Conservation (phyloP, 2,797 vertebrate species). For the Paedocypris micromegethes region DNA sequence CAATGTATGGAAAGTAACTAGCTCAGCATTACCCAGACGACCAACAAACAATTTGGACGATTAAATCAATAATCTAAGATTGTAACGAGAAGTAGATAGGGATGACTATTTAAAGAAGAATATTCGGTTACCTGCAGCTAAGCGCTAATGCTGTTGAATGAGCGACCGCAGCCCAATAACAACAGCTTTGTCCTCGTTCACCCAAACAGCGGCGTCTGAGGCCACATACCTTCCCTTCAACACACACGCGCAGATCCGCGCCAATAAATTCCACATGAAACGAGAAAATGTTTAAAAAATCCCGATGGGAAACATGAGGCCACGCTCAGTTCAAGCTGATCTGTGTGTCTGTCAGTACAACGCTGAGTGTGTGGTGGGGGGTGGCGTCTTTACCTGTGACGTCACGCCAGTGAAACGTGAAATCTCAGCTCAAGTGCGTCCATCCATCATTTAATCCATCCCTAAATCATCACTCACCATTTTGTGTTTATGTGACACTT, state of each 20-base stretch:
- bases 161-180: conserved; percentile 10
- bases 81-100: background rate
- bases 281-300: conserved; percentile 41
- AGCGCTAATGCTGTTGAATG: conserved; percentile 16
- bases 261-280: conserved; percentile 37
- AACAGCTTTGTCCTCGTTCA: conserved; percentile 1
- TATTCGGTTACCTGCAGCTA: conserved; percentile 23
- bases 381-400: too few relatives aligned
- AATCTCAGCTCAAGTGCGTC: too few relatives aligned
- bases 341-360: conserved; percentile 49
- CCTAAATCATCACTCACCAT: too few relatives aligned
- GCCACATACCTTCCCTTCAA: conserved; percentile 61
- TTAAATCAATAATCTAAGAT: background rate
- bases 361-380: conserved; percentile 52
- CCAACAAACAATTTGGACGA: background rate
- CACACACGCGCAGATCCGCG: conserved; percentile 47
- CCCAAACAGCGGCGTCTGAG: background rate
- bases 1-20: conserved; percentile 10
- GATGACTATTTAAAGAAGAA: background rate
- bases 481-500: too few relatives aligned
- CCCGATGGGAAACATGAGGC: conserved; percentile 41
- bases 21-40: conserved; percentile 2
- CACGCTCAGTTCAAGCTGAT: conserved; percentile 26
- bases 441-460: too few relatives aligned
- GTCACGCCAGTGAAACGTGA: too few relatives aligned